Evolutionary conservation across 23 tunicate species (phyloP), one percentile per base, ranked within the genome.

Genomic region (Styela plicata): DNA sequence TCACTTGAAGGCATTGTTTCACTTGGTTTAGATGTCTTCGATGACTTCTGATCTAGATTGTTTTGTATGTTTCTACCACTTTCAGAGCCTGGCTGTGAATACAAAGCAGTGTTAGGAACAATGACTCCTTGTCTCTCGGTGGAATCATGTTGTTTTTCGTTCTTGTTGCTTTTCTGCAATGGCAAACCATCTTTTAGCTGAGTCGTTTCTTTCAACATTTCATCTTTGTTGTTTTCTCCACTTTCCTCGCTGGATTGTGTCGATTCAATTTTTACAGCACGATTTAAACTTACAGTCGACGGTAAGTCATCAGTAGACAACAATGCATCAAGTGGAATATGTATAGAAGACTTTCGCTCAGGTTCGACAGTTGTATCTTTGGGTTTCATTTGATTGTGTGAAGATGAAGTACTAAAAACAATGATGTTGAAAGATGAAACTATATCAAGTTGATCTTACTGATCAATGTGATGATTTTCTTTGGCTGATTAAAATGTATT

Each of bases 281-380:
- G 25, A 44, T 34, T 33, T 16, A 32, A 10, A 25, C 17, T 24
- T 24, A 77, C 66, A 10, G 33, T 37, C 1, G 66, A 27, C 21
- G 82, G 82, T 18, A 24, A 61, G 7, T 13, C 63, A 30, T 80
- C 85, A 34, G 74, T 18, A 1, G 91, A 82, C 63, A 87, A 74
- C 61, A 87, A 44, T 2, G 62, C 78, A 36, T 82, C 80, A 27
- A 87, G 82, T 18, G 91, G 85, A 31, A 87, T 87, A 78, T 87
- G 91, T 37, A 87, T 44, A 86, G 13, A 84, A 79, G 27, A 69
- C 7, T 20, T 57, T 63, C 22, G 66, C 34, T 24, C 36, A 33
- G 31, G 88, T 24, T 22, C 53, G 1, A 24, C 18, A 31, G 57
- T 74, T 74, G 28, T 52, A 35, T 63, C 5, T 34, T 77, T 52